Base-by-base conservation (phyloP, 2,113 vertebrate genomes). In the Entelurus aequoreus region DNA sequence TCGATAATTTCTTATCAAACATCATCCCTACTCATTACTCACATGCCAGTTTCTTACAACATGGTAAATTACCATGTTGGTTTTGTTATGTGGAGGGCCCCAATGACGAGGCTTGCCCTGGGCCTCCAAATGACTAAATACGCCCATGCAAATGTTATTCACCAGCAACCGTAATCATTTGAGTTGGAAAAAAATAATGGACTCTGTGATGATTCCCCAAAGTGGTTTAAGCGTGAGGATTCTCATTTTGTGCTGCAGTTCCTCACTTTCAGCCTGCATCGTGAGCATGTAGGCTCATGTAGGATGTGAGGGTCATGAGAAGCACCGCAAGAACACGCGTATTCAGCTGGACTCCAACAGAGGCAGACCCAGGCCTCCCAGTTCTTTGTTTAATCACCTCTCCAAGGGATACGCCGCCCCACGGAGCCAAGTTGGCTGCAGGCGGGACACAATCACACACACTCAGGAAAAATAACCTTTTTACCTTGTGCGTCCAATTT, bases 331-430 rank as follows among this genome's bases (percentile, higher is more conserved):
- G 48, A 54, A 73, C 66, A 54, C 47, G 37, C 14, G 4, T 40
- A 65, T 66, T 63, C 59, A 69, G 65, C 53, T 66, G 60, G 71
- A 64, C 66, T 80, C 69, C 55, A 73, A 51, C 68, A 69, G 72
- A 70, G 57, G 53, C 38, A 68, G 55, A 82, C 67, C 66, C 56
- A 48, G 65, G 64, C 57, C 65, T 68, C 71, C 65, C 54, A 54
- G 16, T 59, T 62, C 50, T 75, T 65, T 82, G 72, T 81, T 80
- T 80, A 78, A 80, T 80, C 71, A 75, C 62, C 56, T 73, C 74
- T 80, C 71, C 16, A 12, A 77, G 67, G 76, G 55, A 77, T 71
- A 58, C 65, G 68, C 60, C 51, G 65, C 69, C 63, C 36, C 53
- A 56, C 54, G 62, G 57, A 70, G 76, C 66, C 69, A 71, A 66